A percentile compares a stretch with the other conserved stretches of the same genome.
These are phyloP conservation scores for Panagrolaimus sp. DNA, from an alignment of 1,140 invertebrate genomes.

Conservation along the genomic window DNA sequence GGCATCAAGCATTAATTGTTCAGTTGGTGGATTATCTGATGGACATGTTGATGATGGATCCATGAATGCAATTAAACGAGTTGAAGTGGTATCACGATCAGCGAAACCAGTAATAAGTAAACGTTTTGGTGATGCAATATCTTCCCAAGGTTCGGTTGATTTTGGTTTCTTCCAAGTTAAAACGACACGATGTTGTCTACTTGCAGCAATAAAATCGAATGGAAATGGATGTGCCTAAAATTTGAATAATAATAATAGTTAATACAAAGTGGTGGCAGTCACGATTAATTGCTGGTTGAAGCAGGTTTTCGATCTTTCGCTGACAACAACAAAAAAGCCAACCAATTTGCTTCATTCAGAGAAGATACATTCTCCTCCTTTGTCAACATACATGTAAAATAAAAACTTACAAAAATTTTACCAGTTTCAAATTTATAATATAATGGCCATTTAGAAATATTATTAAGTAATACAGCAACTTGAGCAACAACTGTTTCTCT, in stretches of 20 bases:
- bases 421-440: slow-evolving; percentile 2
- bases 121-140: neutral
- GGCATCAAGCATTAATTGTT: slow-evolving; percentile 2
- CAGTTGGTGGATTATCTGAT: neutral
- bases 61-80: neutral
- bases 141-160: neutral
- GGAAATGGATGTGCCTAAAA: neutral
- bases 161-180: neutral
- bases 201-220: neutral
- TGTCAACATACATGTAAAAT: too few species aligned
- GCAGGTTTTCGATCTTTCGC: too few species aligned
- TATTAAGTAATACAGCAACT: neutral
- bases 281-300: too few species aligned
- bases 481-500: neutral
- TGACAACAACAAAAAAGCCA: too few species aligned
- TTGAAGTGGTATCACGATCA: neutral
- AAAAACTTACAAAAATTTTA: neutral
- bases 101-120: neutral
- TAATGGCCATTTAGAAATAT: neutral
- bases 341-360: too few species aligned
- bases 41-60: neutral
- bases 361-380: too few species aligned
- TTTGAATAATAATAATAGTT: too few species aligned
- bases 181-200: neutral
- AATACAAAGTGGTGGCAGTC: too few species aligned